Conservation (phyloP, 1,140 invertebrate genomes). For the Cherax destructor region DNA sequence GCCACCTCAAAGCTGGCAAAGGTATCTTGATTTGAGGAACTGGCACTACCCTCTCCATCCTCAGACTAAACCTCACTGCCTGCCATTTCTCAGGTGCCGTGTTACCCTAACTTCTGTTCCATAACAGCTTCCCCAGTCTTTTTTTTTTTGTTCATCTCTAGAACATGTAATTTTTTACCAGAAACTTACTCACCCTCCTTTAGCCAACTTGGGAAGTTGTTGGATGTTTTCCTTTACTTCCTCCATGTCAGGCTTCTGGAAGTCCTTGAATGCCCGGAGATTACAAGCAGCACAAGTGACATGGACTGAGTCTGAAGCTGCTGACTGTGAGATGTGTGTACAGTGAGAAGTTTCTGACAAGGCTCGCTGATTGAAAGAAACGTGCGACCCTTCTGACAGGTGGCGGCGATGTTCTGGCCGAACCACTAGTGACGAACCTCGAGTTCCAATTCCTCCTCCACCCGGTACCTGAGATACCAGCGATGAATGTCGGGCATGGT, state of each 20-base stretch:
- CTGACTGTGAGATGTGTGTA: constrained; percentile 51
- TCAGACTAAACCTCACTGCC: no score
- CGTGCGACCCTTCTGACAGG: constrained; percentile 68
- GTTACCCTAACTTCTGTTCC: no score
- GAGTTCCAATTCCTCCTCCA: constrained; percentile 10
- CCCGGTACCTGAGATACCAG: constrained; percentile 56
- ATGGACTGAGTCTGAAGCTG: constrained; percentile 63
- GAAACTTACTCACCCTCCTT: constrained; percentile 56
- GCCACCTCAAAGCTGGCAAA: no score
- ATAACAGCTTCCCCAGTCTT: no score
- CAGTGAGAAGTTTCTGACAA: constrained; percentile 49
- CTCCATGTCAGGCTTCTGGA: constrained; percentile 69
- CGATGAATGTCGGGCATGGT: constrained; percentile 44
- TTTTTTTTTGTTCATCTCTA: no score
- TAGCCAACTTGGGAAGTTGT: constrained; percentile 67
- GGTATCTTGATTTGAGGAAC: no score
- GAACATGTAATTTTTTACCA: no score
- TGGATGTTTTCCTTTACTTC: constrained; percentile 71
- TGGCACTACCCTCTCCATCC: no score
- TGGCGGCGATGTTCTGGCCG: constrained; percentile 66
- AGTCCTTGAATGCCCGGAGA: constrained; percentile 64
- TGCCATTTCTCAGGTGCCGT: no score
- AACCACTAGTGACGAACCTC: constrained; percentile 62
- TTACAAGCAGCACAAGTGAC: constrained; percentile 68
- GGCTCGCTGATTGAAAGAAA: constrained; percentile 62